Base-by-base conservation (phyloP, 2,888 invertebrate species). In the Apodemia hepburni region DNA sequence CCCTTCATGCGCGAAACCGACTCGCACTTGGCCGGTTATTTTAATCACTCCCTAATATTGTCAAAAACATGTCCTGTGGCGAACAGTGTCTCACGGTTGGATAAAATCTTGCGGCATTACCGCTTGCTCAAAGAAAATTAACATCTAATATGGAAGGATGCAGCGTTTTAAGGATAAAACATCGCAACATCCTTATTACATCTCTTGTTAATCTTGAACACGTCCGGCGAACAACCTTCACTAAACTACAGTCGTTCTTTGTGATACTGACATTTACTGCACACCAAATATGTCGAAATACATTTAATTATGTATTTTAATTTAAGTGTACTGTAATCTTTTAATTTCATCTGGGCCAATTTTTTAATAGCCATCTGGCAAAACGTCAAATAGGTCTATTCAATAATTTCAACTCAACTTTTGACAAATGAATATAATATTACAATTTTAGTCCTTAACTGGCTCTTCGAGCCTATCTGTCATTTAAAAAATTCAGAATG, bases 201-300 rank as follows among this genome's bases (percentile, higher is more conserved):
- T 61, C 61, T 58, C 42, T 45, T 57, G 61, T 61, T 58, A 61
- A 61, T 61, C 61, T 61, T 61, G 29, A 33, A 29, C 61, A 61
- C 61, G 61, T 61, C 61, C 61, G 17, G 49, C 49, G 27, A 58
- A 57, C 61, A 61, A 58, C 58, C 61, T 47, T 47, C 61, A 47
- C 47, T 58, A 35, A 18, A 58, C 47, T 58, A n/a, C 27, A 42
- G 17, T n/a, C 45, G 15, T 38, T 59, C 42, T n/a, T 61, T 42
- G 42, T 29, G 12, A 57, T 42, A 57, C 38, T 38, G 38, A 57
- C 22, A 22, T 54, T 57, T 57, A 42, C 61, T 54, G 47, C 15
- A 49, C 60, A 42, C 38, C 38, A 38, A 38, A 38, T 38, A 38
- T 38, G 38, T 38, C 38, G 38, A 12, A 38, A 38, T 38, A 38